Evolutionary conservation across 2,113 vertebrate genomes (phyloP), one percentile per base, ranked within the genome.

Genomic region (Odontophorus gujanensis): DNA sequence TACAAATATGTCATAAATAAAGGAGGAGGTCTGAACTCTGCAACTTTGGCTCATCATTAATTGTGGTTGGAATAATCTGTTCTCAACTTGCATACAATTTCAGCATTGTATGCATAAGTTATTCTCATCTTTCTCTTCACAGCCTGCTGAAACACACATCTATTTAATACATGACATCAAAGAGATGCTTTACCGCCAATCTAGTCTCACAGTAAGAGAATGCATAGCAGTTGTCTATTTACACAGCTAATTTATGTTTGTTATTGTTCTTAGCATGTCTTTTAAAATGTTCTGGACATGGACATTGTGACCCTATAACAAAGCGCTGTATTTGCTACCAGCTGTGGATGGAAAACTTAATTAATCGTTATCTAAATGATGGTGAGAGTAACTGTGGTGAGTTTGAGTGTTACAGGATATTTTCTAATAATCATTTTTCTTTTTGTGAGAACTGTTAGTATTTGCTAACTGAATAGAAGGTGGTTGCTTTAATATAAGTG

Each of bases 381-480:
- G 98, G 98, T 50, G 98, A 98, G 86, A 99, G 98, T 95, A 99
- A 99, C 67, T 99, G 99, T 50, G 98, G 98, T 99, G 90, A 98
- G 98, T 95, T 42, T 68, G 18, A 25, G 17, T 34, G 15, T 22
- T 47, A 30, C 9, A 36, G 55, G 20, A 18, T 34, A 7, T 25
- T 9, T 66, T 89, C 76, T 45, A 36, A 40, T 43, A 65, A 25
- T 59, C n/a, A 17, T 9, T 63, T 3, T 0, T 40, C 18, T 71
- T 74, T 32, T 32, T 38, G n/a, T 82, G 55, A 80, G 42, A 38
- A 26, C 7, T 78, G 6, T 50, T 61, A 11, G 55, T 89, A 40
- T 95, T 91, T 87, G 20, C 58, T 82, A 10, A 89, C 36, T 50
- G 36, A 82, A 80, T 12, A 19, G 9, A 48, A 86, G 28, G 17